Percentiles rank a stretch among this genome's conserved stretches.
phyloP scores from a whole-genome alignment of 53 echinoderm and acorn worm species.

The Antedon mediterranea region DNA sequence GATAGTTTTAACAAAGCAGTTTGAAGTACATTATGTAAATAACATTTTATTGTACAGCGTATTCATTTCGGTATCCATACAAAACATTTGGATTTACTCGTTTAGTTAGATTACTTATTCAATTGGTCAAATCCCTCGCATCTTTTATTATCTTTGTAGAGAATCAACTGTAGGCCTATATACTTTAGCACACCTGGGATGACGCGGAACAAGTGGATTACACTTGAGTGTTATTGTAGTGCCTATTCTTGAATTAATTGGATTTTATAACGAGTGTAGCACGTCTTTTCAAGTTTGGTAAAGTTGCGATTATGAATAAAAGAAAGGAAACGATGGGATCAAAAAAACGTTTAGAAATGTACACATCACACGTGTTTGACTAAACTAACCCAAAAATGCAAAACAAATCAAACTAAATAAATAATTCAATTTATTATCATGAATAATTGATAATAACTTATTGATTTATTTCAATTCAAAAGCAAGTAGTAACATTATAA shows the following conservation, averaged over 20 bases:
- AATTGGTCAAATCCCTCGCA: neutral
- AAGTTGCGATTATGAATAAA: too few species aligned
- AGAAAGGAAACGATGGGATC: too few species aligned
- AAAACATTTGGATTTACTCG: too few species aligned
- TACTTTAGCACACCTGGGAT: neutral
- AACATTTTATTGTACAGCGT: neutral
- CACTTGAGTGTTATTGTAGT: neutral
- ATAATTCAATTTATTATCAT: too few species aligned
- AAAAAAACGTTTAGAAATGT: too few species aligned
- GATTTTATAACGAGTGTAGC: neutral
- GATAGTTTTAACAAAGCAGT: neutral
- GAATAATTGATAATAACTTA: too few species aligned
- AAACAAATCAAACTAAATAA: too few species aligned
- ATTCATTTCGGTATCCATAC: neutral
- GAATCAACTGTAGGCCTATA: neutral
- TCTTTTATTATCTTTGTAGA: neutral
- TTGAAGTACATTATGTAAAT: neutral
- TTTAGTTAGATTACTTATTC: neutral
- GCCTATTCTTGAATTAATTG: neutral
- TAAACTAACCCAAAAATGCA: too few species aligned
- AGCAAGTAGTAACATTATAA: too few species aligned
- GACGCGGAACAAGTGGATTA: neutral
- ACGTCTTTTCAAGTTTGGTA: neutral
- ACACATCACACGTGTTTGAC: too few species aligned
- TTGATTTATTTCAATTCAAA: too few species aligned